Percentiles rank a stretch among this genome's conserved stretches.
Conservation (phyloP, 2,797 vertebrate genomes). For the Sebastes minor region DNA sequence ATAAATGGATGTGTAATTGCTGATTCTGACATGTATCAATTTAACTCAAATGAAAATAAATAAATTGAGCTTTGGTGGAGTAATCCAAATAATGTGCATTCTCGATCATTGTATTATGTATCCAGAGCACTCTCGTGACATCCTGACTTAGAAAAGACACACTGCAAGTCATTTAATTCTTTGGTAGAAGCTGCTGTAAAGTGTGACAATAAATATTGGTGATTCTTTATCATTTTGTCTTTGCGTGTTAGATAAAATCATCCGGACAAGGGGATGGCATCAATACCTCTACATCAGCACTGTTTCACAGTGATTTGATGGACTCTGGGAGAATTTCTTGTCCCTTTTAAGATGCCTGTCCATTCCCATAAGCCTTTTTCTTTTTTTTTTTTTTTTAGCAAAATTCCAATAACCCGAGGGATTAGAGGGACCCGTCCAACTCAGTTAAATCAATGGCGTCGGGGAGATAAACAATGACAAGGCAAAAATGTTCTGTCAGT, state of each 20-base stretch:
- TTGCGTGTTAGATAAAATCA: conserved; percentile 10
- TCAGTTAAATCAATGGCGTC: conserved; percentile 68
- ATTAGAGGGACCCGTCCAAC: conserved; percentile 53
- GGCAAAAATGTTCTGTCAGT: conserved; percentile 35
- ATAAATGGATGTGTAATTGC: not conserved
- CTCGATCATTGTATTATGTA: not conserved
- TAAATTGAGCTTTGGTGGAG: too few relatives aligned
- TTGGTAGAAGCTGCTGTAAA: not conserved
- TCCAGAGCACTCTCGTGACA: not conserved
- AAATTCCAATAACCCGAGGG: conserved; percentile 57
- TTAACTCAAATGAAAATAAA: not conserved
- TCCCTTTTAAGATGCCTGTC: conserved; percentile 34
- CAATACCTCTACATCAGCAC: conserved; percentile 13
- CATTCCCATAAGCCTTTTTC: conserved; percentile 8
- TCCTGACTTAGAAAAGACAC: conserved; percentile 13
- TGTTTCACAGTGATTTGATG: conserved; percentile 7
- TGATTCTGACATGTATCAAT: not conserved
- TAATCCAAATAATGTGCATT: conserved; percentile 8
- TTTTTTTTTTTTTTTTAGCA: conserved; percentile 13
- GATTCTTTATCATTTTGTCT: conserved; percentile 12
- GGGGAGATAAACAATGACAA: conserved; percentile 63
- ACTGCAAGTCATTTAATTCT: not conserved
- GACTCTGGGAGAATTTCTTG: conserved; percentile 12
- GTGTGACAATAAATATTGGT: not conserved
- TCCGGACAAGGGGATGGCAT: not conserved